phyloP scores from a whole-genome alignment of 2,888 invertebrate species.

The Proisotoma minuta region DNA sequence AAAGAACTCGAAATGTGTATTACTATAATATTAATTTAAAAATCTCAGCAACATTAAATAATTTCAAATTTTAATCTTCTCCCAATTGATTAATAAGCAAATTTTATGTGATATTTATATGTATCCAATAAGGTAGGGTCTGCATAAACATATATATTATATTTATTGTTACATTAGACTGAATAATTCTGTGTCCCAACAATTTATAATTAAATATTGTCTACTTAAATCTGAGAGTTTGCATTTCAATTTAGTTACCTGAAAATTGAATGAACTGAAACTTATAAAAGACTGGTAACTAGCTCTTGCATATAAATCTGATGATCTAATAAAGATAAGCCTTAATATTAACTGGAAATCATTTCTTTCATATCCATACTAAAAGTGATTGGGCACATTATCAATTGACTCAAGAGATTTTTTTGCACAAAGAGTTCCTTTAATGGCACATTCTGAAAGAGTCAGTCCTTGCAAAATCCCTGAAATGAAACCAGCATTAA shows the following conservation, averaged over 20 bases:
- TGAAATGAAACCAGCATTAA: slow-evolving; percentile 61
- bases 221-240: too few species aligned
- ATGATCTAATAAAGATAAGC: slow-evolving; percentile 19
- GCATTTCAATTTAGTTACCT: too few species aligned
- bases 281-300: slow-evolving; percentile 4
- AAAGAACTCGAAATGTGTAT: background rate
- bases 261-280: too few species aligned
- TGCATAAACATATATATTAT: too few species aligned
- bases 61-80: too few species aligned
- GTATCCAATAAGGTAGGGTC: too few species aligned
- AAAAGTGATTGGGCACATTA: slow-evolving; percentile 57
- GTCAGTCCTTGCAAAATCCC: slow-evolving; percentile 58
- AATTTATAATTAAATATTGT: too few species aligned
- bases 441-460: slow-evolving; percentile 59
- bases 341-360: background rate
- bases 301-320: slow-evolving; percentile 25
- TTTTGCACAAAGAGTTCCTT: slow-evolving; percentile 62
- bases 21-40: too few species aligned
- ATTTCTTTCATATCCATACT: background rate
- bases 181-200: too few species aligned
- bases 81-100: background rate
- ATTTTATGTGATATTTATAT: slow-evolving; percentile 1
- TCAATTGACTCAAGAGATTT: slow-evolving; percentile 58
- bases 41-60: too few species aligned
- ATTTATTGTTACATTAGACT: too few species aligned